These are phyloP conservation scores for Sinelater perroti DNA, from an alignment of 2,888 invertebrate genomes.

Conservation along the genomic window DNA sequence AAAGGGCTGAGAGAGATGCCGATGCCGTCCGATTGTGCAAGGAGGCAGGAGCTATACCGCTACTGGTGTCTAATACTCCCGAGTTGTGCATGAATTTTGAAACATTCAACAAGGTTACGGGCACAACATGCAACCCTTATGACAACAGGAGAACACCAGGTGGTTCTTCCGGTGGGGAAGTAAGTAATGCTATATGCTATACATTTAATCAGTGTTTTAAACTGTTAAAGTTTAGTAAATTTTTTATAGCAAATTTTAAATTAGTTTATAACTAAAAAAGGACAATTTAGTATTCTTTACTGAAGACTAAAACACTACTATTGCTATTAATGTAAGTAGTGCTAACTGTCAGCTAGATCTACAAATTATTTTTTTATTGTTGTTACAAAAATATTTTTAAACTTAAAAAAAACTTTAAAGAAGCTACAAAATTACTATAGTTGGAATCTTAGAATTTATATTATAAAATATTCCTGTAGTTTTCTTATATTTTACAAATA, in stretches of 20 bases:
- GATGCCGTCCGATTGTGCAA: constrained; percentile 69
- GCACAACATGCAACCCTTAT: constrained; percentile 85
- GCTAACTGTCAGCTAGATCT: too few species aligned
- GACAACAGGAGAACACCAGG: constrained; percentile 77
- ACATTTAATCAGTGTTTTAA: not conserved
- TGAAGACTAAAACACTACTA: not conserved
- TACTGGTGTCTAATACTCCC: constrained; percentile 86
- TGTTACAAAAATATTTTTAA: too few species aligned
- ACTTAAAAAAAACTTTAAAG: too few species aligned
- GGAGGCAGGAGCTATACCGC: constrained; percentile 80
- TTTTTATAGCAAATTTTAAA: too few species aligned
- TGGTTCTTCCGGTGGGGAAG: constrained; percentile 91
- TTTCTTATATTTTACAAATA: too few species aligned
- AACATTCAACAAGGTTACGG: constrained; percentile 79
- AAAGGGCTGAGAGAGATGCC: constrained; percentile 73
- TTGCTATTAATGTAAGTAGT: too few species aligned
- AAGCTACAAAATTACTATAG: too few species aligned
- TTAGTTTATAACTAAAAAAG: too few species aligned
- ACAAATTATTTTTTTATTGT: too few species aligned
- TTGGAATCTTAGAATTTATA: too few species aligned
- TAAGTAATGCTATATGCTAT: constrained; percentile 52
- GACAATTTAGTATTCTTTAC: not conserved
- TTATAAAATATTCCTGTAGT: too few species aligned
- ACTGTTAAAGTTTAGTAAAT: not conserved
- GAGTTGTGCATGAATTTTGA: constrained; percentile 92